phyloP scores from a whole-genome alignment of 2,797 vertebrate species.

The Peromyscus eremicus region DNA sequence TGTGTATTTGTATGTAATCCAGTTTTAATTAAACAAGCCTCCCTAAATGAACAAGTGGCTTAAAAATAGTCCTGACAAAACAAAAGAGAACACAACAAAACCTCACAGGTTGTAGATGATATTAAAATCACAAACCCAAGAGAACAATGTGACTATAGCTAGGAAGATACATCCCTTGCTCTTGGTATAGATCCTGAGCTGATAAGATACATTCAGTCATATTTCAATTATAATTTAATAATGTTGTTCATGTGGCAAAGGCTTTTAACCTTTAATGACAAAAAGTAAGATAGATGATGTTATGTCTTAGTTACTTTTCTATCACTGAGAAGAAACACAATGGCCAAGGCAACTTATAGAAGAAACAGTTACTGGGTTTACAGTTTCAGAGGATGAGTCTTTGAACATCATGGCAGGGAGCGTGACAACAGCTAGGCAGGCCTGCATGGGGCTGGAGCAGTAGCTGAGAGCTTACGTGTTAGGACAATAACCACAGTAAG shows the following conservation, averaged over 20 bases:
- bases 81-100: slow-evolving; percentile 53
- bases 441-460: background rate
- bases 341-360: background rate
- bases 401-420: background rate
- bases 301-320: background rate
- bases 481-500: background rate
- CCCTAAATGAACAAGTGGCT: slow-evolving; percentile 15
- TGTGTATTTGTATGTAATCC: background rate
- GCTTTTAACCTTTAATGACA: slow-evolving; percentile 1
- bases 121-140: slow-evolving; percentile 49
- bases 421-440: background rate
- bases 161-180: background rate
- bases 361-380: background rate
- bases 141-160: slow-evolving; percentile 28
- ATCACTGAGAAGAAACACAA: background rate
- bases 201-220: background rate
- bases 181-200: background rate
- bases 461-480: background rate
- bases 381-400: background rate
- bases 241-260: slow-evolving; percentile 15
- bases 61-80: slow-evolving; percentile 46
- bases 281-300: background rate
- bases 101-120: background rate
- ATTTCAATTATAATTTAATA: slow-evolving; percentile 5
- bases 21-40: slow-evolving; percentile 64